A percentile compares a stretch with the other conserved stretches of the same genome.
Conservation (phyloP, 2,888 invertebrate species). For the Tupiocoris notatus region DNA sequence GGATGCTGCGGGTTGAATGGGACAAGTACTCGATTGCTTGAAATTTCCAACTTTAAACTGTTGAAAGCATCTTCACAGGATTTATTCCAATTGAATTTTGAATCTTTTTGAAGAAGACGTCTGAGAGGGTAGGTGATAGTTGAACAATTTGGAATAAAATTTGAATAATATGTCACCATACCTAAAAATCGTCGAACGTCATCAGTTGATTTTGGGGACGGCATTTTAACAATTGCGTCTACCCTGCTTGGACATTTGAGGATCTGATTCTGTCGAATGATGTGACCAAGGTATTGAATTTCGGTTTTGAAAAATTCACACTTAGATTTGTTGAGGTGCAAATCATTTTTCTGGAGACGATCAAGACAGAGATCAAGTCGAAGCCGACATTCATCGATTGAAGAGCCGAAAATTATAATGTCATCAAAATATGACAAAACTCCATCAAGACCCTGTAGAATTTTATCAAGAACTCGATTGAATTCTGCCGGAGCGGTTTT, state of each 20-base stretch:
- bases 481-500: slow-evolving; percentile 16
- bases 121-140: slow-evolving; percentile 5
- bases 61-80: neutral
- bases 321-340: slow-evolving; percentile 41
- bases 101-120: neutral
- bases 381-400: slow-evolving; percentile 41
- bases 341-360: slow-evolving; percentile 17
- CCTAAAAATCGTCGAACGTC: slow-evolving; percentile 19
- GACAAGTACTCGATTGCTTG: slow-evolving; percentile 46
- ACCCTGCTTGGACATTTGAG: neutral
- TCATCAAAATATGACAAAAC: slow-evolving; percentile 47
- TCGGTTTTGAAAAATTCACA: no score
- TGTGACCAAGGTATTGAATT: slow-evolving; percentile 40
- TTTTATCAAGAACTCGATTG: slow-evolving; percentile 26
- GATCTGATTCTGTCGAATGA: slow-evolving; percentile 30
- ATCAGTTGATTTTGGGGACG: slow-evolving; percentile 34
- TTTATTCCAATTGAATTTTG: neutral
- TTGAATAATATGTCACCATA: slow-evolving; percentile 17
- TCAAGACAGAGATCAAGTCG: slow-evolving; percentile 26
- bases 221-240: slow-evolving; percentile 38
- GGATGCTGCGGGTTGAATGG: slow-evolving; percentile 47
- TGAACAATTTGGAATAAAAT: slow-evolving; percentile 9
- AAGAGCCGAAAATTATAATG: slow-evolving; percentile 47
- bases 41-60: slow-evolving; percentile 46
- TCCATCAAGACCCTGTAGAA: slow-evolving; percentile 19